Evolutionary conservation across 2,113 vertebrate genomes (phyloP).

Genomic region (Buteo buteo): DNA sequence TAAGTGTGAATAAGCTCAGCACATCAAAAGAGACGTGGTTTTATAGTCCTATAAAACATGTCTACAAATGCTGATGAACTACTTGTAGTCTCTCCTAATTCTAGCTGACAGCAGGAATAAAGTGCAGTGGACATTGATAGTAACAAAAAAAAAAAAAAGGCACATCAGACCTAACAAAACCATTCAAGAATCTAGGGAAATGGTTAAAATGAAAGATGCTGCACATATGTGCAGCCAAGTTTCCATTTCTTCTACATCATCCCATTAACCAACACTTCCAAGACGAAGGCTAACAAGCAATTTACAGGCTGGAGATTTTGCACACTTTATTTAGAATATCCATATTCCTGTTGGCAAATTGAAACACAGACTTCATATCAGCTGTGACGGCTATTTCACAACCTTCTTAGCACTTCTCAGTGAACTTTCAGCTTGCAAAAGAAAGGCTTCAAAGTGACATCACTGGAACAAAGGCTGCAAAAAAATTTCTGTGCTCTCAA

Average conservation of each 20-base stretch:
- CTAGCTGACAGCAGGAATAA: neutral
- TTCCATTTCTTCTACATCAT: neutral
- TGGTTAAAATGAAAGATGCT: neutral
- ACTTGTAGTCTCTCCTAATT: neutral
- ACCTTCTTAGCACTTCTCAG: neutral
- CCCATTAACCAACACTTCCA: neutral
- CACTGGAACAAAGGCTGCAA: neutral
- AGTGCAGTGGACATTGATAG: neutral
- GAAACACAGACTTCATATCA: neutral
- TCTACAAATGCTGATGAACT: slow-evolving; percentile 9
- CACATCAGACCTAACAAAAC: neutral
- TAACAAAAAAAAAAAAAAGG: neutral
- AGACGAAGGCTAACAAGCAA: neutral
- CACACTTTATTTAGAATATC: neutral
- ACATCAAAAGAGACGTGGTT: neutral
- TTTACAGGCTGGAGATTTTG: neutral
- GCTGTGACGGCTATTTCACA: neutral
- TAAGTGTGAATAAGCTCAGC: neutral
- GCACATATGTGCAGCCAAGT: neutral
- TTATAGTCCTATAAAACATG: neutral
- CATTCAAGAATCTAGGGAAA: neutral
- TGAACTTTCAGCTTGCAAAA: neutral
- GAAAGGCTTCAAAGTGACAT: neutral
- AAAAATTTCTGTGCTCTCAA: neutral
- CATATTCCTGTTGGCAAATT: neutral